phyloP scores from a whole-genome alignment of 23 tunicate species.

The Ascidia mentula region DNA sequence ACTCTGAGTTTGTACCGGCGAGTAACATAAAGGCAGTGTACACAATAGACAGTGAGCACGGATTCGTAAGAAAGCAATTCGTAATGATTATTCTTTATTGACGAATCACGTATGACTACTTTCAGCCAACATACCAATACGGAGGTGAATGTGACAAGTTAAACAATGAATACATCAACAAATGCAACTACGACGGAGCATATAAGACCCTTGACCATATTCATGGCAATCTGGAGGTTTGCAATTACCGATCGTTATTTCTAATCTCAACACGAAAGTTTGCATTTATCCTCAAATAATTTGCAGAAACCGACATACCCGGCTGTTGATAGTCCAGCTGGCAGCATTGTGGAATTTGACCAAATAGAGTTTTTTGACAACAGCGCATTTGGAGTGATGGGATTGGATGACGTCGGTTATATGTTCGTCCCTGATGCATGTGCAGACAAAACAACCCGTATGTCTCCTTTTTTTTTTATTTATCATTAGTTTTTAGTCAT shows the following conservation, averaged over 20 bases:
- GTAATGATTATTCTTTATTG: neutral
- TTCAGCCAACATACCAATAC: constrained; percentile 66
- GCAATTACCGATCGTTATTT: neutral
- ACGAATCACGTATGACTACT: neutral
- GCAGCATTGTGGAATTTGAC: constrained; percentile 47
- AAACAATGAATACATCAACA: constrained; percentile 44
- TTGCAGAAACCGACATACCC: constrained; percentile 25
- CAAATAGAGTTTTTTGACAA: constrained; percentile 56
- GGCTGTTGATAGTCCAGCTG: neutral
- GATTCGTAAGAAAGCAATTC: constrained; percentile 51
- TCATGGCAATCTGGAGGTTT: constrained; percentile 47
- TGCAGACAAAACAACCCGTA: constrained; percentile 31
- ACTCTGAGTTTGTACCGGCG: constrained; percentile 32
- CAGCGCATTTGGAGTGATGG: constrained; percentile 16
- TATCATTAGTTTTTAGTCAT: too few relatives aligned
- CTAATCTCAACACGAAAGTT: neutral
- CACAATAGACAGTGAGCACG: constrained; percentile 42
- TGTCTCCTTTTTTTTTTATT: too few relatives aligned
- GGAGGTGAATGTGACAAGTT: constrained; percentile 51
- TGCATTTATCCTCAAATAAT: neutral
- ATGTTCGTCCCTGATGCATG: constrained; percentile 78
- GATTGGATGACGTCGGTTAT: constrained; percentile 62
- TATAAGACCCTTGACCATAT: constrained; percentile 50
- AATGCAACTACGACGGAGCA: constrained; percentile 75
- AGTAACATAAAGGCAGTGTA: constrained; percentile 39